phyloP scores from a whole-genome alignment of 2,888 invertebrate species.

The Gisinianus flammeolus region DNA sequence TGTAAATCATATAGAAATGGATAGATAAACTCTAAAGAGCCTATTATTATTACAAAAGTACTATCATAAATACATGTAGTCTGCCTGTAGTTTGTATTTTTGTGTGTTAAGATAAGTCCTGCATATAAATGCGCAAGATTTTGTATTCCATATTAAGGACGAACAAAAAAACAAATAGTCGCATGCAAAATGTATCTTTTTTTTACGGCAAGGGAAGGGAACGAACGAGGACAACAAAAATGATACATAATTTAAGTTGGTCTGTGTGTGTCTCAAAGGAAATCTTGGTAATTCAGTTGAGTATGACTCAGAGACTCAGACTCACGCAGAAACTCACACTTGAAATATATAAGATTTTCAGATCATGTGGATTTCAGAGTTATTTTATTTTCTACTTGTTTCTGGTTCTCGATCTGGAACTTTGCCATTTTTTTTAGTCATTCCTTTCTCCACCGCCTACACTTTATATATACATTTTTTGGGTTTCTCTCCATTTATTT shows the following conservation, averaged over 20 bases:
- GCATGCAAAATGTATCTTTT: not conserved
- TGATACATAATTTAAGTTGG: conserved; percentile 23
- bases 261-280: conserved; percentile 16
- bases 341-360: not conserved
- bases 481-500: too few species aligned
- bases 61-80: too few species aligned
- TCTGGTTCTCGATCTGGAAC: too few species aligned
- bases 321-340: not conserved
- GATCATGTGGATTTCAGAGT: not conserved
- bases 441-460: too few species aligned
- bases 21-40: too few species aligned
- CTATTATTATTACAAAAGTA: too few species aligned
- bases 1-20: too few species aligned
- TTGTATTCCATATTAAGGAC: not conserved
- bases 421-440: too few species aligned
- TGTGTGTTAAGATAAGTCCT: too few species aligned
- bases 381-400: too few species aligned
- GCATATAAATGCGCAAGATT: not conserved
- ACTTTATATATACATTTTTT: too few species aligned
- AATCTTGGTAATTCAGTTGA: conserved; percentile 34
- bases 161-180: not conserved
- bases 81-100: too few species aligned
- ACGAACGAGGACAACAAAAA: not conserved
- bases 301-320: conserved; percentile 5
- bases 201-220: not conserved